Evolutionary conservation across 2,113 vertebrate genomes (phyloP).

Genomic region (Tragelaphus buxtoni): DNA sequence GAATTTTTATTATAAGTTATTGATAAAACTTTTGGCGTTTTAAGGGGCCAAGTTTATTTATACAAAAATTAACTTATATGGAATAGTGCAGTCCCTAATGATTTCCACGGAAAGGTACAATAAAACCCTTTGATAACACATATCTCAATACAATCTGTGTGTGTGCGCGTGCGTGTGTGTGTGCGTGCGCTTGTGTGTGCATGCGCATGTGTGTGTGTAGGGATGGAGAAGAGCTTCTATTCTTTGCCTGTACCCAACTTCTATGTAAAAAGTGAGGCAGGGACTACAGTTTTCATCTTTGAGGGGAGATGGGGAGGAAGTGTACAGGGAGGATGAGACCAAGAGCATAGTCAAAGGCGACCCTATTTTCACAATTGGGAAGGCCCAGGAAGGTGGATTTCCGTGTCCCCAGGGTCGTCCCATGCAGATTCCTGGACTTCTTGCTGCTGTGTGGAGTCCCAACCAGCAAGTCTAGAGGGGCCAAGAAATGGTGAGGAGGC

Average conservation of each 20-base stretch:
- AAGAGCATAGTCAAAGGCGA: fast-evolving
- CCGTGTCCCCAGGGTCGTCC: background rate
- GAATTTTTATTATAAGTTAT: background rate
- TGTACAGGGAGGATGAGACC: background rate
- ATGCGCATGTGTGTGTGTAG: background rate
- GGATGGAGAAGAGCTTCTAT: background rate
- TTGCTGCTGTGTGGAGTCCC: background rate
- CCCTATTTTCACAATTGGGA: background rate
- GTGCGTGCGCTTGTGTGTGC: background rate
- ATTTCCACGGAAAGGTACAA: background rate
- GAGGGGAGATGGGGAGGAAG: background rate
- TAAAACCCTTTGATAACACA: background rate
- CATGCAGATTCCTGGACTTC: no score
- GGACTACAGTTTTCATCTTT: background rate
- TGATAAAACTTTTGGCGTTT: background rate
- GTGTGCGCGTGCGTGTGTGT: fast-evolving
- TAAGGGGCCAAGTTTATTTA: background rate
- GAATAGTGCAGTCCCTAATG: background rate
- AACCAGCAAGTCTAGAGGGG: background rate
- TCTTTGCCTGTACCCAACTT: background rate
- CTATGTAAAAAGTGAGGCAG: background rate
- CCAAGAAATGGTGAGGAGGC: background rate
- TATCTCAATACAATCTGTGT: background rate
- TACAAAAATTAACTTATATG: background rate
- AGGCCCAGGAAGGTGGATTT: background rate